These are phyloP conservation scores for Lampris incognitus DNA, from an alignment of 2,113 vertebrate genomes.

Conservation along the genomic window DNA sequence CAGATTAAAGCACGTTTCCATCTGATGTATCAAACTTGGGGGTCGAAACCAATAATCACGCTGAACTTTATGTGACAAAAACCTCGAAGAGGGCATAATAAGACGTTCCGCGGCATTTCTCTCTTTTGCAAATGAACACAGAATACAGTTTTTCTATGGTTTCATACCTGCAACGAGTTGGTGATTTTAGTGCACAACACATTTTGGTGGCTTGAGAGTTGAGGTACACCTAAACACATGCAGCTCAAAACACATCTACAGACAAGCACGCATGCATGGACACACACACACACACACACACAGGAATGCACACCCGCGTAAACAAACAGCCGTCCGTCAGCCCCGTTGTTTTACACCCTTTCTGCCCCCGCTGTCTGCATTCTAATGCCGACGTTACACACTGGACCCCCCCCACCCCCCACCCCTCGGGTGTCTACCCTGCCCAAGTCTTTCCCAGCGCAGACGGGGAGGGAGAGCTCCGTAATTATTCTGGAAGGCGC, in stretches of 20 bases:
- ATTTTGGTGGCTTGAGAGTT: too few species aligned
- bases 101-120: too few species aligned
- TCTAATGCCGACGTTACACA: slow-evolving; percentile 45
- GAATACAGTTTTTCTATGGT: too few species aligned
- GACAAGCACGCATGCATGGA: background rate
- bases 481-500: slow-evolving; percentile 52
- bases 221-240: background rate
- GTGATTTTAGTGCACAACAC: too few species aligned
- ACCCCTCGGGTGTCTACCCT: background rate
- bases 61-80: too few species aligned
- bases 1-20: too few species aligned
- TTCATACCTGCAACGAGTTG: too few species aligned
- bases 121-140: too few species aligned
- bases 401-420: slow-evolving; percentile 41
- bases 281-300: slow-evolving; percentile 8
- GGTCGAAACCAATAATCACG: too few species aligned
- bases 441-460: slow-evolving; percentile 24
- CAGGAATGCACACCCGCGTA: background rate
- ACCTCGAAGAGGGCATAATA: too few species aligned
- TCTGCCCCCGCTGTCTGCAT: slow-evolving; percentile 27
- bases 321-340: slow-evolving; percentile 2
- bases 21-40: too few species aligned
- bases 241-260: background rate
- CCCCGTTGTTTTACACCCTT: slow-evolving; percentile 9
- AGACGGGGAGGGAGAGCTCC: slow-evolving; percentile 53